phyloP scores from a whole-genome alignment of 2,113 vertebrate genomes.

The Phaethon lepturus region DNA sequence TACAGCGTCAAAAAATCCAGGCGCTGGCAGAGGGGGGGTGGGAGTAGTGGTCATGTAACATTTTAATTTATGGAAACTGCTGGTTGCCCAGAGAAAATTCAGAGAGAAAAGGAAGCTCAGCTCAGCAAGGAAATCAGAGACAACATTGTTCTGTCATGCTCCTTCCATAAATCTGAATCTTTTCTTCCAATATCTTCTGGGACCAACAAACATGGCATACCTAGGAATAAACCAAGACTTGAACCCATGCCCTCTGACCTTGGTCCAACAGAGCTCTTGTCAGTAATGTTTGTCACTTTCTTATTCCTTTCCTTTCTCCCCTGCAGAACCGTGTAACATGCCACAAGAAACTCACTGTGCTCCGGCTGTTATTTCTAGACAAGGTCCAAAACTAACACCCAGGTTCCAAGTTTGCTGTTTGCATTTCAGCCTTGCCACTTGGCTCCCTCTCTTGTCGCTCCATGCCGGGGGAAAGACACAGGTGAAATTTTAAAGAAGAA shows the following conservation, averaged over 20 bases:
- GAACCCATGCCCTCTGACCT: background rate
- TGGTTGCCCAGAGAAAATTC: background rate
- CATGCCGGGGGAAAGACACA: background rate
- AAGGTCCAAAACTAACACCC: slow-evolving; percentile 16
- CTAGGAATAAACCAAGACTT: background rate
- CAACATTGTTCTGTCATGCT: background rate
- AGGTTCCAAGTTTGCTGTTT: background rate
- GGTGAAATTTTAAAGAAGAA: slow-evolving; percentile 25
- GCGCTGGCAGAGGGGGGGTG: accelerated
- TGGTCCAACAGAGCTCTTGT: background rate
- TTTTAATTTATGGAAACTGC: background rate
- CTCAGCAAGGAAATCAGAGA: background rate
- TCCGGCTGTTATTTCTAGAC: background rate
- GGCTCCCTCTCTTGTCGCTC: background rate
- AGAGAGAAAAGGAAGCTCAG: background rate
- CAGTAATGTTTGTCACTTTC: background rate
- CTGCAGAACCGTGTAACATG: accelerated
- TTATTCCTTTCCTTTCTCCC: background rate
- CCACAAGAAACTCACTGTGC: background rate
- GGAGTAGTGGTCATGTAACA: background rate
- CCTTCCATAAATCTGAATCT: background rate
- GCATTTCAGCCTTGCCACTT: background rate
- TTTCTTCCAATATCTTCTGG: background rate
- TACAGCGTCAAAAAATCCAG: background rate
- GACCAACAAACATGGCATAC: background rate